These are phyloP conservation scores for Parnassius apollo DNA, from an alignment of 2,888 invertebrate species.

Conservation along the genomic window DNA sequence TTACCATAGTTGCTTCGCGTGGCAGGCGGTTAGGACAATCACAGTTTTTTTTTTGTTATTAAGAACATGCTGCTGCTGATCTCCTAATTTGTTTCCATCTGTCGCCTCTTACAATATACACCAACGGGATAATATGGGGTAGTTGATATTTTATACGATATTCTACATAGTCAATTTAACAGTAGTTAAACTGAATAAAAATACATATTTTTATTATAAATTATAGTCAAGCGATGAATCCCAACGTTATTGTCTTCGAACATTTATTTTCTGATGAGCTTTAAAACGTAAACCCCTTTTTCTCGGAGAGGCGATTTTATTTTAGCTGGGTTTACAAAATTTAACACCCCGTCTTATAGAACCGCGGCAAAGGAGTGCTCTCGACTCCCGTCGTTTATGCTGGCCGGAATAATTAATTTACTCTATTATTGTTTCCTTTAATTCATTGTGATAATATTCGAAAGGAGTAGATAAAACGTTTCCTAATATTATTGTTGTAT, in stretches of 20 bases:
- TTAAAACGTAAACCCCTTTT: slow-evolving; percentile 79
- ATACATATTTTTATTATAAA: slow-evolving; percentile 70
- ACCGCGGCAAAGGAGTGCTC: slow-evolving; percentile 56
- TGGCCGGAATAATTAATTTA: slow-evolving; percentile 76
- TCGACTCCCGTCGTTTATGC: slow-evolving; percentile 35
- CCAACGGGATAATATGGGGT: too few species aligned
- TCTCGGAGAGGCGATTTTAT: slow-evolving; percentile 74
- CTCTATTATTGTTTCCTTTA: slow-evolving; percentile 68
- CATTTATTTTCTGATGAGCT: slow-evolving; percentile 80
- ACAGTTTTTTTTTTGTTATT: too few species aligned
- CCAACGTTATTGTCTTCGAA: slow-evolving; percentile 77
- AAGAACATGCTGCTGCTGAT: too few species aligned
- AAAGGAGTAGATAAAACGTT: slow-evolving; percentile 45
- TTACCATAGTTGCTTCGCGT: too few species aligned
- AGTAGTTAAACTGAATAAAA: too few species aligned
- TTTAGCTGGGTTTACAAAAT: slow-evolving; percentile 79
- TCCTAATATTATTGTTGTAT: slow-evolving; percentile 23
- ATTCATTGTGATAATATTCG: slow-evolving; percentile 65
- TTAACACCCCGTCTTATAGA: slow-evolving; percentile 68
- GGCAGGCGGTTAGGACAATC: too few species aligned
- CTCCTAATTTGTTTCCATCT: too few species aligned
- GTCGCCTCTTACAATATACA: too few species aligned
- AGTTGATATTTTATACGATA: too few species aligned
- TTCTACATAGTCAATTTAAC: too few species aligned
- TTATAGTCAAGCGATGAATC: slow-evolving; percentile 77